Conservation (phyloP, 2,113 vertebrate genomes). For the Argyrosomus japonicus region DNA sequence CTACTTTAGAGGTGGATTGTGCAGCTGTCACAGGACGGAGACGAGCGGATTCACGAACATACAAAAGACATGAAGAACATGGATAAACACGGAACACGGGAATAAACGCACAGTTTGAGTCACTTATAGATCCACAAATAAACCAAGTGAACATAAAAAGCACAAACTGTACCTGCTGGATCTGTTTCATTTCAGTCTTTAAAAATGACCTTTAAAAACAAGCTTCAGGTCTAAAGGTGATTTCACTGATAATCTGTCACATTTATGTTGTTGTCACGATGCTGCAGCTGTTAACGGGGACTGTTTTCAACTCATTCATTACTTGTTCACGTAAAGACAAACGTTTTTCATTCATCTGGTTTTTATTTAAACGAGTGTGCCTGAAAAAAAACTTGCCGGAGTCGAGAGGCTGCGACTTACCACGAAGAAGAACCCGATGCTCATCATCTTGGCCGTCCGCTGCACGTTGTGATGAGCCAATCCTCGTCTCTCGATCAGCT, state of each 20-base stretch:
- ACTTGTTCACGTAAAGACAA: no score
- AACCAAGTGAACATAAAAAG: background rate
- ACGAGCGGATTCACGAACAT: background rate
- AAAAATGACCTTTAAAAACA: no score
- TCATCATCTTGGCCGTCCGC: slow-evolving; percentile 91
- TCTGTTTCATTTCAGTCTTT: background rate
- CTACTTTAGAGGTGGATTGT: background rate
- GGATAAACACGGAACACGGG: background rate
- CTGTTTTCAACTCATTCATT: background rate
- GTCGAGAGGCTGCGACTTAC: slow-evolving; percentile 81
- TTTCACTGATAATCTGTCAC: background rate
- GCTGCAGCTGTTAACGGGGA: background rate
- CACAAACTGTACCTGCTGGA: background rate
- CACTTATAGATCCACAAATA: background rate
- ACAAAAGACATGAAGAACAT: slow-evolving; percentile 3
- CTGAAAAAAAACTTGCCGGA: no score
- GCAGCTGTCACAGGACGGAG: slow-evolving; percentile 3
- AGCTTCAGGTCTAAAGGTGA: no score
- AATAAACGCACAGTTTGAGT: background rate
- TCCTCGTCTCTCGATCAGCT: slow-evolving; percentile 91
- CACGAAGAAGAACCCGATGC: slow-evolving; percentile 91
- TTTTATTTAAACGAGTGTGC: no score
- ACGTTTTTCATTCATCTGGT: no score
- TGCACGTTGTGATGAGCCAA: slow-evolving; percentile 82
- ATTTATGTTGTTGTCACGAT: background rate